Evolutionary conservation across 2,113 vertebrate species (phyloP).

Genomic region (Rallus limicola): DNA sequence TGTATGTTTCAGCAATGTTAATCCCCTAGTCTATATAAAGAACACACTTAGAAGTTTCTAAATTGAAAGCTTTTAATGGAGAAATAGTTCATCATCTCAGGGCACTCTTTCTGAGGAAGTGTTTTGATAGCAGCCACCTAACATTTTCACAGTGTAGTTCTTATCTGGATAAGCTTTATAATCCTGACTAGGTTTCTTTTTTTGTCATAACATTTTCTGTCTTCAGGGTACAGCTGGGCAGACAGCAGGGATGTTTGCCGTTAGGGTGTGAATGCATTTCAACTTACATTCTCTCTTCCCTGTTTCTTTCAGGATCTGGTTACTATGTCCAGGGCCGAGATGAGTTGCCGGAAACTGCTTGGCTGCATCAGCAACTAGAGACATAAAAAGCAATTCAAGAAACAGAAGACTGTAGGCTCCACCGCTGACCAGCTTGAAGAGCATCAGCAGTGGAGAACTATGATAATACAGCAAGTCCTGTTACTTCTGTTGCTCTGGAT

Average conservation of each 20-base stretch:
- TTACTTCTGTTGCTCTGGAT: conserved; percentile 76
- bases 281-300: neutral
- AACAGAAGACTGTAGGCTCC: neutral
- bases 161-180: neutral
- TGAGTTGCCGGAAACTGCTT: conserved; percentile 52
- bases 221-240: neutral
- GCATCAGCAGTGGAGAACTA: conserved; percentile 72
- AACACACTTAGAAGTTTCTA: conserved; percentile 9
- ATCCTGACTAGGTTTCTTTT: neutral
- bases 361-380: conserved; percentile 32
- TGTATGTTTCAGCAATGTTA: conserved; percentile 16
- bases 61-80: neutral
- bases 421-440: neutral
- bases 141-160: neutral
- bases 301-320: conserved; percentile 64
- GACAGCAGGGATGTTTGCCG: neutral
- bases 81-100: neutral
- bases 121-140: neutral
- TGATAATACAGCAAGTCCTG: conserved; percentile 70
- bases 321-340: conserved; percentile 24
- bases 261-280: neutral
- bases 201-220: neutral
- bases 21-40: neutral
- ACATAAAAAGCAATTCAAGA: neutral
- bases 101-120: neutral